Evolutionary conservation across 2,888 invertebrate genomes (phyloP), one percentile per base, ranked within the genome.

Genomic region (Tillus elongatus): DNA sequence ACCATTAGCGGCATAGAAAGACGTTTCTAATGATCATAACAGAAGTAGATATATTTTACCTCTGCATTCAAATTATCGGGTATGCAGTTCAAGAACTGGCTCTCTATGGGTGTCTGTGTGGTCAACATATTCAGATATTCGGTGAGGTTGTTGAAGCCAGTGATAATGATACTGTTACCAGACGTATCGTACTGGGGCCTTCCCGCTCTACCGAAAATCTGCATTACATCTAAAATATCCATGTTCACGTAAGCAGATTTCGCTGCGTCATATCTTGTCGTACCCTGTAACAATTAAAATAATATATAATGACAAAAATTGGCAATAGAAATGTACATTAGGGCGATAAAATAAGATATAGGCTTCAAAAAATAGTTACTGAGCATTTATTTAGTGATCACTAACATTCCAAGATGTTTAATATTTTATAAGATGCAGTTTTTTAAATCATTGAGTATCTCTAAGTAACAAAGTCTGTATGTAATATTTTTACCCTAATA

Each of bases 1-100:
- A 13, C 2, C 9, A 16, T 11, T 32, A 6, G 13, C 12, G n/a
- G 4, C 19, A 30, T n/a, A 30, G 3, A 11, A 11, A 8, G n/a
- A n/a, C n/a, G n/a, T n/a, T n/a, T n/a, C n/a, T n/a, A n/a, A n/a
- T n/a, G n/a, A n/a, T 27, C 8, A 10, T 3, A 27, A 3, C 2
- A 13, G 2, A 36, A 14, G 16, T 36, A 19, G n/a, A 19, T 19
- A 8, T 19, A 19, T 6, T n/a, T 49, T 58, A 89, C 87, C 74
- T 99, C 98, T 15, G 98, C 98, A 69, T 98, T 99, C 41, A 99
- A 74, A 70, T 98, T 96, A 65, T 99, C 97, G 2, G 88, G 84
- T 37, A 99, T 67, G 50, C 86, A 80, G 54, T 81, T 81, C 40
- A 93, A 80, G 56, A 99, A 96, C 66, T 92, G 92, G 56, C 95